phyloP scores from a whole-genome alignment of 1,140 invertebrate genomes.

The Drosophila subobscura region DNA sequence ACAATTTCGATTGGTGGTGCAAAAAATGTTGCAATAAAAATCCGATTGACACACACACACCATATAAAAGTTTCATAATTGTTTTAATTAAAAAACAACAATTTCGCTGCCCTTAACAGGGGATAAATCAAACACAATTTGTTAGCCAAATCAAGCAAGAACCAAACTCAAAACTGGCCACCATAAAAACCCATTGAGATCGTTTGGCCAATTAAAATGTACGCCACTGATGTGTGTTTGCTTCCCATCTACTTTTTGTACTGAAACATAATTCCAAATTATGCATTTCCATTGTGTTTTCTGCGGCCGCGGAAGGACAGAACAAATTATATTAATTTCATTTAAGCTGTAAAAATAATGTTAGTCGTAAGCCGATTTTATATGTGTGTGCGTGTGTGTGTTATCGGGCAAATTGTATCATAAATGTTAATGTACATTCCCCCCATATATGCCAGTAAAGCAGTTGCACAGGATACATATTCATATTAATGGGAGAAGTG shows the following conservation, averaged over 20 bases:
- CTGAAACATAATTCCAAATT: slow-evolving; percentile 50
- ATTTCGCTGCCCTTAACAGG: background rate
- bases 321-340: slow-evolving; percentile 33
- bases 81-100: slow-evolving; percentile 46
- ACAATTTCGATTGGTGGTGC: slow-evolving; percentile 2
- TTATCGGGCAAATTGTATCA: slow-evolving; percentile 14
- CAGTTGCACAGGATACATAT: no score
- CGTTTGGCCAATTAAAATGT: slow-evolving; percentile 56
- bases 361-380: slow-evolving; percentile 32
- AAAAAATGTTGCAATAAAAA: slow-evolving; percentile 24
- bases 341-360: slow-evolving; percentile 52
- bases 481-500: no score
- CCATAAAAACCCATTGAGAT: slow-evolving; percentile 42
- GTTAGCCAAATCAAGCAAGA: slow-evolving; percentile 22
- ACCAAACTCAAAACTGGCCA: slow-evolving; percentile 20
- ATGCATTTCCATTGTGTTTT: slow-evolving; percentile 22
- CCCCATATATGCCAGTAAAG: background rate
- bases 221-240: slow-evolving; percentile 29
- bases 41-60: slow-evolving; percentile 29
- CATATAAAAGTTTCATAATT: slow-evolving; percentile 35
- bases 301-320: background rate
- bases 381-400: background rate
- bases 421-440: slow-evolving; percentile 4
- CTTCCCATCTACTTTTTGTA: slow-evolving; percentile 35
- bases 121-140: slow-evolving; percentile 21